Evolutionary conservation across 2,113 vertebrate species (phyloP), one percentile per base, ranked within the genome.

Genomic region (Dinomys branickii): DNA sequence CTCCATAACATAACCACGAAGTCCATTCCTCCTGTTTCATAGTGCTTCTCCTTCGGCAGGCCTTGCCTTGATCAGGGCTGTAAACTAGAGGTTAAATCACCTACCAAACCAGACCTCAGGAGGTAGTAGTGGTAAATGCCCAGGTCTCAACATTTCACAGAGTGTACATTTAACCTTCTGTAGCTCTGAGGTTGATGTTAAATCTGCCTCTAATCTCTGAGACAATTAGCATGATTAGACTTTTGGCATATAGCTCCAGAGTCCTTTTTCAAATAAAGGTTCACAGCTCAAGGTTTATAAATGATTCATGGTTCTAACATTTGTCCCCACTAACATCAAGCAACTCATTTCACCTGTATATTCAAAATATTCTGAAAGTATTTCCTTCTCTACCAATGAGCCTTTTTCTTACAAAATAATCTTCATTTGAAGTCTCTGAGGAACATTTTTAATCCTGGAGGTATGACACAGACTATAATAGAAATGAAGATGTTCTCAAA

Each of bases 191-290:
- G 22, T 11, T 59, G 71, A 63, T 61, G 1, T 56, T 69, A 84
- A 58, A 44, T 78, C 47, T 81, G n/a, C 71, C 50, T 65, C 54
- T 58, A 75, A 56, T 13, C 7, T 83, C 19, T 22, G 11, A 73
- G 85, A 86, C 96, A 96, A 94, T 38, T 54, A 44, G 7, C 16
- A 24, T 35, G 41, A 10, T 50, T 65, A 83, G 4, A 91, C 35
- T 87, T 86, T 85, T 7, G 44, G 41, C 6, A 13, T n/a, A 54
- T 0, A 30, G 19, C 26, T 61, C 41, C 91, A 82, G 3, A 78
- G 16, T 73, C 83, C 47, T 84, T 47, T 81, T 95, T 77, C 90
- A 96, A 92, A 87, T 89, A 90, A 85, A 61, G 38, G 26, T 80
- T 61, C 16, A 84, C 9, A 71, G 41, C 11, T 5, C 8, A 50